Evolutionary conservation across 1,140 invertebrate genomes (phyloP).

Genomic region (Hylaeus volcanicus): DNA sequence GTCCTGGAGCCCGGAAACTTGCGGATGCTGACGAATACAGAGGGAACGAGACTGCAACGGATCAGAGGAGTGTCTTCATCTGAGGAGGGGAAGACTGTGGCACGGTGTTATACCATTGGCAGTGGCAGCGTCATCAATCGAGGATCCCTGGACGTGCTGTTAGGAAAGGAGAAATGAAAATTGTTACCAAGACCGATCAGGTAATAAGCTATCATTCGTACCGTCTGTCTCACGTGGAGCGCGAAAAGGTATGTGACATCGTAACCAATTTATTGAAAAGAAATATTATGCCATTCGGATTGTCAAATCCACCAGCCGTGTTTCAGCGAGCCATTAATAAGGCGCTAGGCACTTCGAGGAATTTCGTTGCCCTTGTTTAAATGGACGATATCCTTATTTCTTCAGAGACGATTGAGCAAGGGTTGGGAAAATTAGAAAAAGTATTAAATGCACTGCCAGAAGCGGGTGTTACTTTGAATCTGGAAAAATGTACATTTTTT

Average conservation of each 20-base stretch:
- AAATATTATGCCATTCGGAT: constrained; percentile 36
- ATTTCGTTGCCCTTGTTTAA: background rate
- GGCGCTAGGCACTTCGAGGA: background rate
- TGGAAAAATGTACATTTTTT: background rate
- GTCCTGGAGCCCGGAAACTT: too few species aligned
- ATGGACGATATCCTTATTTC: constrained; percentile 17
- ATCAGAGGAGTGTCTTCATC: too few species aligned
- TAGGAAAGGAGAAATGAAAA: constrained; percentile 29
- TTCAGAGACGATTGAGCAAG: background rate
- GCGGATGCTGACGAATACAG: too few species aligned
- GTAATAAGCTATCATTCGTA: background rate
- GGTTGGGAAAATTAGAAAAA: background rate
- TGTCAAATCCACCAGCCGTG: background rate
- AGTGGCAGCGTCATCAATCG: background rate
- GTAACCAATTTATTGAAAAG: constrained; percentile 18
- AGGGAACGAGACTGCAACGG: too few species aligned
- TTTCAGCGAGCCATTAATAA: constrained; percentile 13
- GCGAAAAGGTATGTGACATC: constrained; percentile 28
- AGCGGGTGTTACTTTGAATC: background rate
- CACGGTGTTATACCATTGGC: too few species aligned
- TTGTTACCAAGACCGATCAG: constrained; percentile 9
- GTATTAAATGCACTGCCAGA: background rate
- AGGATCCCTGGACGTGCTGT: background rate
- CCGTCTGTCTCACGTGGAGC: background rate
- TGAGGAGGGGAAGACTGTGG: too few species aligned